Evolutionary conservation across 2,888 invertebrate genomes (phyloP), one percentile per base, ranked within the genome.

Genomic region (Himalopsyche anomala): DNA sequence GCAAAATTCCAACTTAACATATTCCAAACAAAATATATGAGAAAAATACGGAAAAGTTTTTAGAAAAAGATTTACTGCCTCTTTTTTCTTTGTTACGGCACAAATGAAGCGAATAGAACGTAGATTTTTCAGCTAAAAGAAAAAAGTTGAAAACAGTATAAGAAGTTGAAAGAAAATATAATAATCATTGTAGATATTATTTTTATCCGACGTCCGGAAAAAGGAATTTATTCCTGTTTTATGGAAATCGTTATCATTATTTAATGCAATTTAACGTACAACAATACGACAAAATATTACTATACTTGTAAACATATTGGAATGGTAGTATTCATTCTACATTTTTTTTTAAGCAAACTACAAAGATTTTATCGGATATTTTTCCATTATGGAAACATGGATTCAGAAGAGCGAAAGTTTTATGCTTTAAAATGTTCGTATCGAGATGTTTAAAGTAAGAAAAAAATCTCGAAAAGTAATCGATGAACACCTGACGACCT

Each of bases 191-290:
- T 15, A 74, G 38, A 74, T 36, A 38, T 74, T 36, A 74, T 74
- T 74, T 74, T 74, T 38, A 36, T 36, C 36, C 74, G 2, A 12
- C 36, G 74, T 38, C 74, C 69, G 74, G 74, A 12, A 74, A 74
- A 74, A 15, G 28, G 12, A 74, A 38, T 38, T 12, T 74, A 74
- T 15, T 74, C 38, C 19, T 74, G 15, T 36, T 74, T 15, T 74
- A 74, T 74, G 74, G 74, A 74, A 74, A 74, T 74, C 74, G 74
- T 36, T 74, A 69, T 28, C 69, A 69, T 69, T 69, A 74, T 74
- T 38, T 74, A 9, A 74, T 74, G 36, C 74, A 36, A 15, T 12
- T 74, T 12, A 74, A 38, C 51, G 51, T 3, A 51, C 0, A 51
- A 51, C 51, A 51, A 51, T 51, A 51, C 0, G 5, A 51, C 15